A percentile compares a stretch with the other conserved stretches of the same genome.
phyloP scores from a whole-genome alignment of 2,888 invertebrate genomes.

The Hecatera dysodea region DNA sequence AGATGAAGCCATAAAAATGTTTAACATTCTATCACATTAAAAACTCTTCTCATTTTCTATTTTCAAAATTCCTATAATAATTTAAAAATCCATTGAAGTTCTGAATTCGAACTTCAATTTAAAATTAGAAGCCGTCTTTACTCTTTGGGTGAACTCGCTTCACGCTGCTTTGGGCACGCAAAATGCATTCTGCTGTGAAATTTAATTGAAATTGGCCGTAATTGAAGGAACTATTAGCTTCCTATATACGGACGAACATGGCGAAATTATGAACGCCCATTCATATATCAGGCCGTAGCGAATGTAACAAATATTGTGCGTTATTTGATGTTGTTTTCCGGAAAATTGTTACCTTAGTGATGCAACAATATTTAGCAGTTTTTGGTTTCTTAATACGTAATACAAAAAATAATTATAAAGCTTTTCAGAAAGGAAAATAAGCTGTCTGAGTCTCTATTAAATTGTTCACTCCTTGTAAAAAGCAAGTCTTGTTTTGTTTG shows the following conservation, averaged over 20 bases:
- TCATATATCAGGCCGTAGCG: conserved; percentile 15
- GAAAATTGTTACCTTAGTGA: too few species aligned
- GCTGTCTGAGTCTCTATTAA: background rate
- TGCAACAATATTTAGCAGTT: too few species aligned
- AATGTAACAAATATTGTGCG: background rate
- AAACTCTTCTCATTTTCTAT: background rate
- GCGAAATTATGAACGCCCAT: conserved; percentile 16
- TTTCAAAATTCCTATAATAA: background rate
- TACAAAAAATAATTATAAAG: too few species aligned
- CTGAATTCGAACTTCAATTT: conserved; percentile 7
- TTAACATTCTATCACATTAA: background rate
- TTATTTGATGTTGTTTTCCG: background rate
- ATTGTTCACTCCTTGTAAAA: too few species aligned
- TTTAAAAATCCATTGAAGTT: background rate
- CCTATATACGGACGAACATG: conserved; percentile 32
- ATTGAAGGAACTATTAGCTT: conserved; percentile 45
- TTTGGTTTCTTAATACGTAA: too few species aligned
- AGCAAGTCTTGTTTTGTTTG: background rate
- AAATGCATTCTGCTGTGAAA: conserved; percentile 56
- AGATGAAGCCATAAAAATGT: background rate
- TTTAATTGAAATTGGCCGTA: conserved; percentile 46
- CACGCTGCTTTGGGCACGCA: conserved; percentile 46
- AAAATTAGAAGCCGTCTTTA: conserved; percentile 27
- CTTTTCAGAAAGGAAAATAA: background rate
- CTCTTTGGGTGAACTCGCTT: conserved; percentile 33